These are phyloP conservation scores for Calidris pugnax DNA, from an alignment of 2,113 vertebrate genomes.

Conservation along the genomic window DNA sequence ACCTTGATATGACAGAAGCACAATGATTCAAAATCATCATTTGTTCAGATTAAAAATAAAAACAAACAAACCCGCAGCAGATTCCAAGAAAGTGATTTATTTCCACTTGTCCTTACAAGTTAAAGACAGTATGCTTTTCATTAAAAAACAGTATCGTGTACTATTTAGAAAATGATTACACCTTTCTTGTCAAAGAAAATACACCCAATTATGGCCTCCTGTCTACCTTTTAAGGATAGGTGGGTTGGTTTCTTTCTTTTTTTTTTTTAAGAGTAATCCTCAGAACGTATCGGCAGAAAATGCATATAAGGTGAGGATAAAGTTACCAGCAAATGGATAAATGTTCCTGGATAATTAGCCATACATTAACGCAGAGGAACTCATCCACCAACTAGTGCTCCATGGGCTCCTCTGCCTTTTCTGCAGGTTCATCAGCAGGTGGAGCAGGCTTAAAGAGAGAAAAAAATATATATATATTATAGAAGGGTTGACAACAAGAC, in stretches of 20 bases:
- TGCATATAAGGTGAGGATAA: constrained; percentile 41
- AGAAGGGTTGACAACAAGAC: background rate
- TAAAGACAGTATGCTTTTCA: constrained; percentile 72
- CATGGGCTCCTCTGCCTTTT: constrained; percentile 90
- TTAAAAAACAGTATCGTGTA: constrained; percentile 73
- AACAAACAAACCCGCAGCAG: background rate
- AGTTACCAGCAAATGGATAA: constrained; percentile 50
- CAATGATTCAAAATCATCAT: no score
- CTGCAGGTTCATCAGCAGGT: constrained; percentile 83
- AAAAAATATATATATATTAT: background rate
- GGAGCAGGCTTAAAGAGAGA: constrained; percentile 73
- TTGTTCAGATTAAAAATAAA: background rate
- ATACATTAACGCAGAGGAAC: constrained; percentile 12
- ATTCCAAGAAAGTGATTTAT: constrained; percentile 72
- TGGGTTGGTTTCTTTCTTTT: constrained; percentile 29
- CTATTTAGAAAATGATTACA: constrained; percentile 74
- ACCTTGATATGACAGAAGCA: background rate
- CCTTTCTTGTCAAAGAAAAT: constrained; percentile 62
- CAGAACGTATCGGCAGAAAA: constrained; percentile 28
- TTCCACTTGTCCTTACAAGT: constrained; percentile 69
- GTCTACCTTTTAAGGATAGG: constrained; percentile 34
- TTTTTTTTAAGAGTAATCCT: constrained; percentile 42
- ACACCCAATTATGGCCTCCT: background rate
- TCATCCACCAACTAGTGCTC: constrained; percentile 83
- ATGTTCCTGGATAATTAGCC: constrained; percentile 19